These are phyloP conservation scores for Epirrhoe alternata DNA, from an alignment of 2,888 invertebrate genomes.

Conservation along the genomic window DNA sequence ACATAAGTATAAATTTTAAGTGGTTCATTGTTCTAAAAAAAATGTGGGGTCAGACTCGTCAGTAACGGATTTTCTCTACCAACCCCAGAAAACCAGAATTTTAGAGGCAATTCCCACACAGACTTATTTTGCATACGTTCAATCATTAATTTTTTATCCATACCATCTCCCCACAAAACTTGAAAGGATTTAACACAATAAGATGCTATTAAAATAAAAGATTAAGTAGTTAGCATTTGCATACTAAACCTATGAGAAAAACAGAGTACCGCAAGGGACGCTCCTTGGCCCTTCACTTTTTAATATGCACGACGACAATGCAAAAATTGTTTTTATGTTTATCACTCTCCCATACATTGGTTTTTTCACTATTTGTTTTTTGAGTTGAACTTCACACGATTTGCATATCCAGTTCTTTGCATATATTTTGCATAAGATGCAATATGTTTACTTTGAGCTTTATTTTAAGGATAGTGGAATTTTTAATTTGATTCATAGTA, in stretches of 20 bases:
- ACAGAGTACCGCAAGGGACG: conserved; percentile 67
- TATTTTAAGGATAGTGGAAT: conserved; percentile 77
- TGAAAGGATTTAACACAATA: conserved; percentile 78
- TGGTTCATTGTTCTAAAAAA: conserved; percentile 1
- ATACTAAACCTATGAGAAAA: conserved; percentile 79
- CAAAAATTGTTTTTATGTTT: conserved; percentile 79
- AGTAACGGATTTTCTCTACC: conserved; percentile 47
- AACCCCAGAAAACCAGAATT: conserved; percentile 51
- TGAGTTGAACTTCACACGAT: conserved; percentile 80
- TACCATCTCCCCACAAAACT: conserved; percentile 67
- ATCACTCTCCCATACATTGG: conserved; percentile 78
- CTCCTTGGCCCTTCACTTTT: conserved; percentile 60
- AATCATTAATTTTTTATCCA: conserved; percentile 77
- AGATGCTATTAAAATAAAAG: conserved; percentile 84
- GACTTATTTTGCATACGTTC: conserved; percentile 72
- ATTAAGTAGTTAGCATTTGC: conserved; percentile 79
- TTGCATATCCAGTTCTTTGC: conserved; percentile 83
- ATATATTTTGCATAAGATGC: conserved; percentile 67
- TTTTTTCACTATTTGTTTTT: conserved; percentile 81
- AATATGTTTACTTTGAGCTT: conserved; percentile 77
- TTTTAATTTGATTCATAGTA: conserved; percentile 75
- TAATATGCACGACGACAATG: conserved; percentile 76
- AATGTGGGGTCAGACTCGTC: conserved; percentile 28
- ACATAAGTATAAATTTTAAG: no score
- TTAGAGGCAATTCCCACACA: conserved; percentile 49